These are phyloP conservation scores for Scrobipalpa atriplicella DNA, from an alignment of 2,888 invertebrate genomes.

Conservation along the genomic window DNA sequence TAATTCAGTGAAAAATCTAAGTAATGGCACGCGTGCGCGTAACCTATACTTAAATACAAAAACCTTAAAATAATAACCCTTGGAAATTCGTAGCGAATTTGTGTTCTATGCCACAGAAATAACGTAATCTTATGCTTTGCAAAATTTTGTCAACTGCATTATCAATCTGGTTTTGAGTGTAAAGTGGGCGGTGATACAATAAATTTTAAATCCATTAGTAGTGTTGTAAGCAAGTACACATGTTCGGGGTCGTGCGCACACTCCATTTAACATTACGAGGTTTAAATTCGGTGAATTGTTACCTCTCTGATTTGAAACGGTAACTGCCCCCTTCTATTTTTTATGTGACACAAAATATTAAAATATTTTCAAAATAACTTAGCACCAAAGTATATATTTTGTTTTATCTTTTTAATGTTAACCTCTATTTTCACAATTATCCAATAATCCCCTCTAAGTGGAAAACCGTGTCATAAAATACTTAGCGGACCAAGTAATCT, in stretches of 20 bases:
- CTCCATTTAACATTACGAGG: slow-evolving; percentile 81
- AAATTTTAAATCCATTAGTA: slow-evolving; percentile 82
- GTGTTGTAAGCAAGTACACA: slow-evolving; percentile 72
- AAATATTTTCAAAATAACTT: background rate
- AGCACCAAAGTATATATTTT: background rate
- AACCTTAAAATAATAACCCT: background rate
- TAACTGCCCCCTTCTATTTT: slow-evolving; percentile 38
- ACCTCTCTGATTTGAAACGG: slow-evolving; percentile 60
- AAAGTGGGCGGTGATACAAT: slow-evolving; percentile 75
- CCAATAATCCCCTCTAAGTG: background rate
- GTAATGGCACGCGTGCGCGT: slow-evolving; percentile 1
- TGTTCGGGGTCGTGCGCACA: slow-evolving; percentile 69
- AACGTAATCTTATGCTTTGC: background rate
- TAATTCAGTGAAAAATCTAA: slow-evolving; percentile 1
- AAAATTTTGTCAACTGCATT: slow-evolving; percentile 29
- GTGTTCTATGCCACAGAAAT: background rate
- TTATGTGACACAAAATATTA: too few species aligned
- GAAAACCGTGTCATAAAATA: slow-evolving; percentile 15
- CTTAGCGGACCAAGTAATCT: slow-evolving; percentile 14
- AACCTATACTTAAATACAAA: background rate
- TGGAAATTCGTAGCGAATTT: background rate
- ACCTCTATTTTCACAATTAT: background rate
- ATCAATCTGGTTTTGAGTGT: slow-evolving; percentile 35
- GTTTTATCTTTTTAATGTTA: background rate
- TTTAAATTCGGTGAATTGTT: slow-evolving; percentile 78